Conservation (phyloP, 2,888 invertebrate genomes). For the Atethmia centrago region DNA sequence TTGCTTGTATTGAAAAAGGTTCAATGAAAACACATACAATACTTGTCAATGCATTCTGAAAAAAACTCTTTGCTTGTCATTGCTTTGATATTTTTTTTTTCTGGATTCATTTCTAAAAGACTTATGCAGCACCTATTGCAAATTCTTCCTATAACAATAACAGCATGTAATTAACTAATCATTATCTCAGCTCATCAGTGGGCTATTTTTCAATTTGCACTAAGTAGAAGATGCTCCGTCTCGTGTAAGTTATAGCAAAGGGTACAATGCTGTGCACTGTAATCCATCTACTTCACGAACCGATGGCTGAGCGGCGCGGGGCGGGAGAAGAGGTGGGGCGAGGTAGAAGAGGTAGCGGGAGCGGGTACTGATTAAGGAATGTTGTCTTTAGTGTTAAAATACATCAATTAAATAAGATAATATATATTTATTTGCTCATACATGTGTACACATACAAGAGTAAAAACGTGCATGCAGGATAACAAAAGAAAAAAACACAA, state of each 20-base stretch:
- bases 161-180: conserved; percentile 41
- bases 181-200: conserved; percentile 53
- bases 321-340: conserved; percentile 52
- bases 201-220: conserved; percentile 72
- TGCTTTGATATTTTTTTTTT: too few species aligned
- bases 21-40: too few species aligned
- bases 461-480: too few species aligned
- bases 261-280: conserved; percentile 81
- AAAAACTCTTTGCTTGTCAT: too few species aligned
- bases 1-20: too few species aligned
- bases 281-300: conserved; percentile 89
- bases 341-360: conserved; percentile 55
- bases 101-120: accelerated
- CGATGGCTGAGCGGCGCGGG: conserved; percentile 73
- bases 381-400: too few species aligned
- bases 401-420: too few species aligned
- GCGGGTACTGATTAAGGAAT: not conserved
- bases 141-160: not conserved
- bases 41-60: too few species aligned
- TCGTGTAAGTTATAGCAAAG: conserved; percentile 75
- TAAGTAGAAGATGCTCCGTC: conserved; percentile 66
- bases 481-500: too few species aligned
- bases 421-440: too few species aligned
- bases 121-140: not conserved
- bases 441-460: too few species aligned